Percentiles rank a stretch among this genome's conserved stretches.
Evolutionary conservation across 2,113 vertebrate genomes (phyloP).

Genomic region (Corydoras sp.): DNA sequence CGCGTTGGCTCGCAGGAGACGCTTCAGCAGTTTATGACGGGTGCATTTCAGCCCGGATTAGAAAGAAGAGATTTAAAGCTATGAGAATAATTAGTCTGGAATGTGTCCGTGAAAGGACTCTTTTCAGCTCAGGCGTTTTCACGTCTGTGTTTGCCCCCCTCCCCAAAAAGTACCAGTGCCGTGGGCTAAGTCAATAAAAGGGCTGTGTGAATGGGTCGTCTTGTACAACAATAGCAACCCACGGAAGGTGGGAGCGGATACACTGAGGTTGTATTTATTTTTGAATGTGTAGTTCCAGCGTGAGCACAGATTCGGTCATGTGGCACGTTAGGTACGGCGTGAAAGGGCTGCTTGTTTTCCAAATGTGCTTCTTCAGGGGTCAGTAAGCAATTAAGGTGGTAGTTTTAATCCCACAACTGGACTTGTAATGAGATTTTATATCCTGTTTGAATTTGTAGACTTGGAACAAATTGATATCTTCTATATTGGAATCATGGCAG

Average conservation of each 20-base stretch:
- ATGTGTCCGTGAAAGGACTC: background rate
- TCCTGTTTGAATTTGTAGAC: no score
- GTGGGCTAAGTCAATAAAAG: slow-evolving; percentile 21
- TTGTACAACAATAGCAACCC: slow-evolving; percentile 54
- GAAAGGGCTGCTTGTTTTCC: no score
- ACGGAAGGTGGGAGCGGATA: slow-evolving; percentile 53
- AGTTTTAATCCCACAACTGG: no score
- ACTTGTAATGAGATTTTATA: no score
- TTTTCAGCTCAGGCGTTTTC: slow-evolving; percentile 19
- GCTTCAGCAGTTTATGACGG: background rate
- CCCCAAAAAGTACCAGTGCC: slow-evolving; percentile 13
- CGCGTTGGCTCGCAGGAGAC: background rate
- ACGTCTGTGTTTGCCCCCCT: background rate
- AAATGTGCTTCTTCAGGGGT: no score
- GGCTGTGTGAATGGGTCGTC: slow-evolving; percentile 25
- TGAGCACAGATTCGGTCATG: slow-evolving; percentile 6
- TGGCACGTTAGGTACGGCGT: no score
- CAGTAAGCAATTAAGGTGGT: no score
- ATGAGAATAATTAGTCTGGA: background rate
- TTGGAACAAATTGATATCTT: no score
- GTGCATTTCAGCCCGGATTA: slow-evolving; percentile 13
- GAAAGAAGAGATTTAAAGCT: background rate
- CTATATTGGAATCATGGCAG: no score
- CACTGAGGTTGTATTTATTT: slow-evolving; percentile 49
- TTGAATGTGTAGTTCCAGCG: slow-evolving; percentile 3